phyloP scores from a whole-genome alignment of 2,888 invertebrate species.

The Aricia artaxerxes region DNA sequence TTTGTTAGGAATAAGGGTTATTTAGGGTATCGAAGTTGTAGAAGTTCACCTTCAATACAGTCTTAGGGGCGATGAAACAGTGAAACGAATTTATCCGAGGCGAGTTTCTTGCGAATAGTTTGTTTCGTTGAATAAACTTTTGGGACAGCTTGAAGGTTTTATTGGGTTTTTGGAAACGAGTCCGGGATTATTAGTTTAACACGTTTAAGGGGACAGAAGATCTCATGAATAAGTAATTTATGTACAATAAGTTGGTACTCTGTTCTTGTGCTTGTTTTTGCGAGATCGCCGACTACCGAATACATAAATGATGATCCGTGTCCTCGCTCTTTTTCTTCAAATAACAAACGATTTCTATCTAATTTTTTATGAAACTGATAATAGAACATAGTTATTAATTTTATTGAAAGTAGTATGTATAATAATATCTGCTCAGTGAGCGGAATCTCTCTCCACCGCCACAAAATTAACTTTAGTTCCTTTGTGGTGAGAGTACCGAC shows the following conservation, averaged over 20 bases:
- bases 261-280: conserved; percentile 12
- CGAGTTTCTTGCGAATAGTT: conserved; percentile 23
- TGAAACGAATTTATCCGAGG: background rate
- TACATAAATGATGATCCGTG: conserved; percentile 16
- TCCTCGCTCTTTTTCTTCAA: background rate
- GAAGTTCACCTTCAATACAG: background rate
- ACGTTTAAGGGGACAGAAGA: background rate
- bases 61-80: background rate
- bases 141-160: conserved; percentile 27
- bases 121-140: conserved; percentile 11
- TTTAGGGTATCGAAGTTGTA: background rate
- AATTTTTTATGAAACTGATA: background rate
- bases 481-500: too few species aligned
- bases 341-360: background rate
- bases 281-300: background rate
- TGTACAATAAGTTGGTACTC: background rate
- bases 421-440: too few species aligned
- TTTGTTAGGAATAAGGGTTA: background rate
- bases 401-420: background rate
- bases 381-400: background rate
- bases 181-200: conserved; percentile 7
- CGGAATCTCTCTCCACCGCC: too few species aligned
- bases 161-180: conserved; percentile 24
- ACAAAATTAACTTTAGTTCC: too few species aligned
- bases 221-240: conserved; percentile 13